Conservation (phyloP, 2,113 vertebrate species). For the Rhizomys pruinosus region DNA sequence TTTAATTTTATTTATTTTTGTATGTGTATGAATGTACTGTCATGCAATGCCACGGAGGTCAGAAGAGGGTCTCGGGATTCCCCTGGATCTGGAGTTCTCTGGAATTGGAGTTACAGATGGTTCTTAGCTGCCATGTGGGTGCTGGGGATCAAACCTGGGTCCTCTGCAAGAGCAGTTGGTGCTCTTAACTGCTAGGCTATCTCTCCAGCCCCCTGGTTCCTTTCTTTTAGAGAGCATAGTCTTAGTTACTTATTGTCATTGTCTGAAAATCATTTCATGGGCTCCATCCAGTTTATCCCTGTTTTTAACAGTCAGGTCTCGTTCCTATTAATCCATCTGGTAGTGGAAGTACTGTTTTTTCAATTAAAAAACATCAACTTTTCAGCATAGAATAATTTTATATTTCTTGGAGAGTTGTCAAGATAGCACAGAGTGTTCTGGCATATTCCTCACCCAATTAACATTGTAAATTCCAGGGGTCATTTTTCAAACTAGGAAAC, state of each 20-base stretch:
- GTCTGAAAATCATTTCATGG: conserved; percentile 8
- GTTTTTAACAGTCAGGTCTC: background rate
- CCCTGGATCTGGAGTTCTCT: too few relatives aligned
- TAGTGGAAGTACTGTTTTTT: background rate
- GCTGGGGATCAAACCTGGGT: too few relatives aligned
- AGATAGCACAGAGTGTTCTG: background rate
- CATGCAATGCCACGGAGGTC: too few relatives aligned
- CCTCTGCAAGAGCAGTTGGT: too few relatives aligned
- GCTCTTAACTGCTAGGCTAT: too few relatives aligned
- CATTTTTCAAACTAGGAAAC: background rate
- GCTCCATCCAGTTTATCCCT: background rate
- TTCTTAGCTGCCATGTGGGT: too few relatives aligned
- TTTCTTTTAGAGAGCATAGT: background rate
- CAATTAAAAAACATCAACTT: background rate
- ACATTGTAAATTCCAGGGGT: background rate
- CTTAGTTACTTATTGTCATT: background rate
- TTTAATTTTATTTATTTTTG: too few relatives aligned
- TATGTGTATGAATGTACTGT: too few relatives aligned
- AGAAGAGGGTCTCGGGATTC: too few relatives aligned
- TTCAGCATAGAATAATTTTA: background rate
- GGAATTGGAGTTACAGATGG: too few relatives aligned
- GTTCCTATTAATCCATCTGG: background rate
- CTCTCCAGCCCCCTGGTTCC: too few relatives aligned
- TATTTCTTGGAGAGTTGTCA: conserved; percentile 1
- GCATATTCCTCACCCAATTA: background rate